Conservation (phyloP, 2,888 invertebrate genomes). For the Nasonia oneida region DNA sequence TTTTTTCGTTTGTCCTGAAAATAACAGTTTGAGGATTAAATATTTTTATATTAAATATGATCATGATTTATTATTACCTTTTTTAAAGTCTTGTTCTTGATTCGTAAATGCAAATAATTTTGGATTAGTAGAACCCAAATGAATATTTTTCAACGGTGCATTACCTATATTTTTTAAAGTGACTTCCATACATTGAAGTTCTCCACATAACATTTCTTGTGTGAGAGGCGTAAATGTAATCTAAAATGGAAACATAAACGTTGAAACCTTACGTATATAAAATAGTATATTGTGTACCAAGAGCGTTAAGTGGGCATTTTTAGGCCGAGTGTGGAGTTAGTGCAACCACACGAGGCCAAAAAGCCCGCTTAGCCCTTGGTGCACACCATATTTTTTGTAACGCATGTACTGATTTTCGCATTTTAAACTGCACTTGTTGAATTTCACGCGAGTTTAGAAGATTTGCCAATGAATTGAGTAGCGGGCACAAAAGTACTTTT, state of each 20-base stretch:
- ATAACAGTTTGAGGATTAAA: slow-evolving; percentile 43
- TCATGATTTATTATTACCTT: slow-evolving; percentile 54
- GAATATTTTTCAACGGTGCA: slow-evolving; percentile 83
- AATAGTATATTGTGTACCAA: too few species aligned
- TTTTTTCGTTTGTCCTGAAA: slow-evolving; percentile 74
- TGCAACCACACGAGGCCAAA: too few species aligned
- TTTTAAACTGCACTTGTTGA: too few species aligned
- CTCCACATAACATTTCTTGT: slow-evolving; percentile 86
- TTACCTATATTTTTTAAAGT: slow-evolving; percentile 87
- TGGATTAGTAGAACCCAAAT: slow-evolving; percentile 86
- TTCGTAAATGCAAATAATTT: slow-evolving; percentile 83
- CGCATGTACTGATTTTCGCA: too few species aligned
- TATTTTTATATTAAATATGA: not conserved
- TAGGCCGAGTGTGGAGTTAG: too few species aligned
- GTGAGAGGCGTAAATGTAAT: slow-evolving; percentile 86
- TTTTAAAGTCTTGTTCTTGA: slow-evolving; percentile 60
- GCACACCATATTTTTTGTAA: too few species aligned
- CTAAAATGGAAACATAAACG: slow-evolving; percentile 76
- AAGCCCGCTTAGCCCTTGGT: too few species aligned
- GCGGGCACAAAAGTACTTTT: too few species aligned
- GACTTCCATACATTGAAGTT: slow-evolving; percentile 85
- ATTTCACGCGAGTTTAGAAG: too few species aligned
- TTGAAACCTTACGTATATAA: not conserved
- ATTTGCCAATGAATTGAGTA: too few species aligned
- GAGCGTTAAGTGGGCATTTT: too few species aligned